Base-by-base conservation (phyloP, 2,888 invertebrate genomes). In the Cephonodes hylas region DNA sequence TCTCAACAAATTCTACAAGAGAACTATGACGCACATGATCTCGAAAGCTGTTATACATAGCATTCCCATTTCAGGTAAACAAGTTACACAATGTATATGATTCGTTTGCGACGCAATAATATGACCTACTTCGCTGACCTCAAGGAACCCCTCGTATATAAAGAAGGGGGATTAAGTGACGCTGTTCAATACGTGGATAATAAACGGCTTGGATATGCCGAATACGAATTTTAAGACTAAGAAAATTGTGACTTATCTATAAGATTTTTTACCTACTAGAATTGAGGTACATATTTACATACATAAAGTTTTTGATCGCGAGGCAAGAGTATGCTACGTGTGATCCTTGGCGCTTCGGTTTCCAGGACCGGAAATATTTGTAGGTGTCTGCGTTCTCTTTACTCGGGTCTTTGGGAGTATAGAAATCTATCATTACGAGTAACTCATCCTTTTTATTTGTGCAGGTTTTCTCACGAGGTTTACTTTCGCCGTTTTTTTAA, bases 91-190 rank as follows among this genome's bases (percentile, higher is more conserved):
- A 23, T 53, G 13, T n/a, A 38, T 60, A 60, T 18, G 61, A 58
- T 62, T 60, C 61, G 60, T 67, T 70, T 73, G 42, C 60, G 60
- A 72, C 76, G 76, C 70, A 73, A 64, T 69, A 71, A 64, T 63
- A 66, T 77, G 75, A 75, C 75, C 75, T 72, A 77, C 61, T 69
- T 76, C 64, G 62, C 60, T 72, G 74, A 73, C 75, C 74, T 67
- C 68, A 60, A 62, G 20, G 61, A 58, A 62, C 58, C 68, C 69
- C 60, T 60, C 69, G 67, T 64, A 61, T 31, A 61, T 42, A 65
- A 61, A 34, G 44, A 62, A 57, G 25, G 64, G 64, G 48, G 25
- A 60, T 38, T 27, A 60, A 60, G 25, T 53, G 53, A 38, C 60
- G 23, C 31, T 59, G 10, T 18, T 53, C 53, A 53, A 53, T 53